Base-by-base conservation (phyloP, 1,140 invertebrate species). In the Neodiprion lecontei region DNA sequence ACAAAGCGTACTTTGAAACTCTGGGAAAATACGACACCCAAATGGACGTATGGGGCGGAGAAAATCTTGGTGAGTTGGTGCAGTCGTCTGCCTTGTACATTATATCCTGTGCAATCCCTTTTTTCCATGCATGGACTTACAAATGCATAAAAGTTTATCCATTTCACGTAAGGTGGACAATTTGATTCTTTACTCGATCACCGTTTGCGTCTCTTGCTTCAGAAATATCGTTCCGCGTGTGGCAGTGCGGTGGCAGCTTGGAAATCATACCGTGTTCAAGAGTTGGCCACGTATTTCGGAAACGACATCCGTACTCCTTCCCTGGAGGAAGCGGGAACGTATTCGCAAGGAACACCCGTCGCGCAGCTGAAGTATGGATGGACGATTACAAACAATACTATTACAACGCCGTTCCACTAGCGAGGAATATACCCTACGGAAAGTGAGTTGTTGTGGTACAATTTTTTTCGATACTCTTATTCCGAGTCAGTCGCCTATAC, bases 1-100 rank as follows among this genome's bases (percentile, higher is more conserved):
- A 96, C 83, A 94, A 95, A 81, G 89, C 91, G 7, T 99, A 97
- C 88, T 99, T 99, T 89, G 95, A 96, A 79, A 95, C 95, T 83
- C 91, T 99, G 10, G 98, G 98, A 67, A 97, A 97, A 82, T 99
- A 99, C 88, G 98, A 99, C 84, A 97, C 95, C 89, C 95, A 95
- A 82, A 98, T 99, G 96, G 97, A 99, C 84, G 96, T 99, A 9
- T 99, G 98, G 98, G 94, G 95, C 66, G 95, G 94, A 21, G 95
- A 97, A 86, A 96, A 96, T 89, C 86, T 96, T 75, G 93, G 93
- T 92, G 82, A 86, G 81, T 79, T 69, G 10, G 67, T 9, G 71
- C 28, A 12, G n/a, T 72, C n/a, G 28, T 67, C n/a, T 67, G 53
- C 23, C 4, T 14, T 17, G 7, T 40, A 69, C 68, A 17, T 14